Conservation (phyloP, 1,140 invertebrate genomes). For the Musca domestica region DNA sequence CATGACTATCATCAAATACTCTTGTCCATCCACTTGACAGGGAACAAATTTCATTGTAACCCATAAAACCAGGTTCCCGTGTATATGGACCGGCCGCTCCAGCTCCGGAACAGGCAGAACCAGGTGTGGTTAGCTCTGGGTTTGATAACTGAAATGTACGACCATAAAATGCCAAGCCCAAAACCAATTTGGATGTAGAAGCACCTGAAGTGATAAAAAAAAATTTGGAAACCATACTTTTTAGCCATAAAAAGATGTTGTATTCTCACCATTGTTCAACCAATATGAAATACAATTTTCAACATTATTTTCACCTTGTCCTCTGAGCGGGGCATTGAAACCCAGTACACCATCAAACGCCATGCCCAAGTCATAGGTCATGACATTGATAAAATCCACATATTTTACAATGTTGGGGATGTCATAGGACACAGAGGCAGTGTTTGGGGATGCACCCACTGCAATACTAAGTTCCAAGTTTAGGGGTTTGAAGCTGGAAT, state of each 20-base stretch:
- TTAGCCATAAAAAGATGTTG: neutral
- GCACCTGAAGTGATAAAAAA: conserved; percentile 55
- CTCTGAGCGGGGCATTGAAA: conserved; percentile 62
- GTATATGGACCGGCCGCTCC: conserved; percentile 66
- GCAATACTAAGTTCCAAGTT: conserved; percentile 61
- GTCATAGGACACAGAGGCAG: conserved; percentile 62
- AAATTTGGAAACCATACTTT: no score
- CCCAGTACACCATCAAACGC: conserved; percentile 61
- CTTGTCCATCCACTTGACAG: conserved; percentile 28
- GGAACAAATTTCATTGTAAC: conserved; percentile 71
- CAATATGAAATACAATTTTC: conserved; percentile 61
- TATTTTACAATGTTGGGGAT: conserved; percentile 56
- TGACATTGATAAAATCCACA: conserved; percentile 64
- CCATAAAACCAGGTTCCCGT: conserved; percentile 64
- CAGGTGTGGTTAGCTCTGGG: conserved; percentile 53
- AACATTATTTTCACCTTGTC: conserved; percentile 35
- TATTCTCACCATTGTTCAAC: conserved; percentile 57
- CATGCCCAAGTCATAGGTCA: conserved; percentile 73
- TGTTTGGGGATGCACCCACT: conserved; percentile 58
- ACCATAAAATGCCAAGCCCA: conserved; percentile 71
- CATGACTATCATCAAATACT: conserved; percentile 35
- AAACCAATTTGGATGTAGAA: conserved; percentile 63
- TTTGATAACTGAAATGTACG: conserved; percentile 63
- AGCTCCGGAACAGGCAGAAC: conserved; percentile 55
- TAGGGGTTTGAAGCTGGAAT: neutral